phyloP scores from a whole-genome alignment of 2,888 invertebrate genomes.

The Agrochola lota region DNA sequence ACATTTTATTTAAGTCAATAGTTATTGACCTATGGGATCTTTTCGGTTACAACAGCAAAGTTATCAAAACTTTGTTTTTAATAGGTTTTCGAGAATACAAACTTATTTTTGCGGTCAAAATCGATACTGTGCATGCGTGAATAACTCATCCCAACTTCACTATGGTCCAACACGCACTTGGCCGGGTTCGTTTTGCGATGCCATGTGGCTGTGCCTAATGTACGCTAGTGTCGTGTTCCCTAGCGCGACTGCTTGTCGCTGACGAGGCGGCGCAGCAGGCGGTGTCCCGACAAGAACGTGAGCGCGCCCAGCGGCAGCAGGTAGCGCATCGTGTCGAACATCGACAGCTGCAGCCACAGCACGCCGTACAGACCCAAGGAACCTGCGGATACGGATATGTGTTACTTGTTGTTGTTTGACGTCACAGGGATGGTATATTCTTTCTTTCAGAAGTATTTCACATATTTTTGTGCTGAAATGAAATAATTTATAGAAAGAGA shows the following conservation, averaged over 20 bases:
- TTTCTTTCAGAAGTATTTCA: neutral
- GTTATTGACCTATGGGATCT: neutral
- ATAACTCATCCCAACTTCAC: neutral
- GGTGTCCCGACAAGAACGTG: slow-evolving; percentile 98
- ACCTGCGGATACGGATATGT: slow-evolving; percentile 81
- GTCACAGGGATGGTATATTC: neutral
- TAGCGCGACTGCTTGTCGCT: slow-evolving; percentile 68
- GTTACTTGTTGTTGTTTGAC: neutral
- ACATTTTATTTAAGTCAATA: neutral
- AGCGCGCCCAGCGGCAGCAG: slow-evolving; percentile 95
- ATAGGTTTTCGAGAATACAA: neutral
- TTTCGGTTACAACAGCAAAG: no score
- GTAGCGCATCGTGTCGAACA: slow-evolving; percentile 98
- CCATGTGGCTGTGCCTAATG: neutral
- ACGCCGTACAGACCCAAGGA: slow-evolving; percentile 96
- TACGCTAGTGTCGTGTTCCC: neutral
- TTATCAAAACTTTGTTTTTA: neutral
- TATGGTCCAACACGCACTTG: neutral
- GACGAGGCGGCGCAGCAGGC: slow-evolving; percentile 96
- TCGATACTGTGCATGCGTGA: neutral
- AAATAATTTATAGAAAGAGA: neutral
- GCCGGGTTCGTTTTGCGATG: neutral
- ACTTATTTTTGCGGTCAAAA: neutral
- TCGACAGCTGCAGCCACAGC: slow-evolving; percentile 98
- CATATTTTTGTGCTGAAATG: neutral